These are phyloP conservation scores for Marronus borbonicus DNA, from an alignment of 2,888 invertebrate species.

Conservation along the genomic window DNA sequence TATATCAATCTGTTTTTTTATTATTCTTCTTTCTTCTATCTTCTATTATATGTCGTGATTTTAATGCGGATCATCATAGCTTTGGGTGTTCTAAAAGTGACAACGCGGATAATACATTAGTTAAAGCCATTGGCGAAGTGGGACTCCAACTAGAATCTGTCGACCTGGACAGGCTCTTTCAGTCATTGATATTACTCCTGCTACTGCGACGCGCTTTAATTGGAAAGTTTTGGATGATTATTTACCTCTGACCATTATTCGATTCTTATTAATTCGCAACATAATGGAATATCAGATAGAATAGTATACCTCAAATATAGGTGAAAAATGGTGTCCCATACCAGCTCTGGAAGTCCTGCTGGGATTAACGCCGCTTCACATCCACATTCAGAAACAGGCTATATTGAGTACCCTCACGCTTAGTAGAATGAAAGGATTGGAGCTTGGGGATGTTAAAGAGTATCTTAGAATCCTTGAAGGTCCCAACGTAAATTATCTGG, in stretches of 20 bases:
- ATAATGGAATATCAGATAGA: not conserved
- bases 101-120: conserved; percentile 15
- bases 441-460: no score
- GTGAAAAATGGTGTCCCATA: not conserved
- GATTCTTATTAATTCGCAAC: not conserved
- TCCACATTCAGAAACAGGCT: no score
- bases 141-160: not conserved
- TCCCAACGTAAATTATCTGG: no score
- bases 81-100: conserved; percentile 18
- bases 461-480: no score
- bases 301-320: conserved; percentile 10
- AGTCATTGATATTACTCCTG: not conserved
- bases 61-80: conserved; percentile 18
- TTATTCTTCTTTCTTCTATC: not conserved
- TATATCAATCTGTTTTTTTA: not conserved
- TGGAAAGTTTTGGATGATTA: not conserved
- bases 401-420: no score
- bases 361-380: no score
- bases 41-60: conserved; percentile 16
- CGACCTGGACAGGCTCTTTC: not conserved
- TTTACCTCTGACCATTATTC: conserved; percentile 6
- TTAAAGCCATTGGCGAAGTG: not conserved
- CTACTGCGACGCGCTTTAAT: not conserved
- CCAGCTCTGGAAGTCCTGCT: no score
- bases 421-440: no score